Conservation (phyloP, 2,113 vertebrate genomes). For the Cyprinodon tularosa region DNA sequence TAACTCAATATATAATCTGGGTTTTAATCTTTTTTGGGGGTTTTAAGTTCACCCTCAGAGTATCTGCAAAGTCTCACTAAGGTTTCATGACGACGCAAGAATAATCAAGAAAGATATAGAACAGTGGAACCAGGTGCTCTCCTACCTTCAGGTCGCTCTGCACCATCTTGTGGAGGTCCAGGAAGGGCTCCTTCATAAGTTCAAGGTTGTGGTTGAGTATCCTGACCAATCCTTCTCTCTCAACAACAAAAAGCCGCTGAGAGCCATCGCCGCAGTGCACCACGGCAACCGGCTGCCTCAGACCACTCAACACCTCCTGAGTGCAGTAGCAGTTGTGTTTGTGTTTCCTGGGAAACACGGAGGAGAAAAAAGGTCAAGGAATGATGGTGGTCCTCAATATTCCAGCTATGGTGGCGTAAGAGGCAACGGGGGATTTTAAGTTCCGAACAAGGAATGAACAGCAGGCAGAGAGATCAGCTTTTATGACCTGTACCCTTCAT, state of each 20-base stretch:
- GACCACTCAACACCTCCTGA: slow-evolving; percentile 91
- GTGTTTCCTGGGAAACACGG: slow-evolving; percentile 89
- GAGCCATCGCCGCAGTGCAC: slow-evolving; percentile 93
- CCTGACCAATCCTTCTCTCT: slow-evolving; percentile 96
- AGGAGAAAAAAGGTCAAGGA: slow-evolving; percentile 64
- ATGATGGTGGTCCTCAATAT: slow-evolving; percentile 39
- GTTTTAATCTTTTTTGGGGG: too few species aligned
- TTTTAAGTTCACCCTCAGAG: too few species aligned
- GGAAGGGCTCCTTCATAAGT: slow-evolving; percentile 93
- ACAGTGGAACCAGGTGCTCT: slow-evolving; percentile 4
- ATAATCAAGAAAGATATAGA: slow-evolving; percentile 4
- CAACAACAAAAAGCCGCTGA: slow-evolving; percentile 94
- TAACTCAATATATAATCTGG: too few species aligned
- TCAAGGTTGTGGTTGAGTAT: slow-evolving; percentile 90
- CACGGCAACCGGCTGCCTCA: slow-evolving; percentile 90
- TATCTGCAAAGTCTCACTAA: too few species aligned
- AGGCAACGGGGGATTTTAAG: not conserved
- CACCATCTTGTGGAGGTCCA: slow-evolving; percentile 98
- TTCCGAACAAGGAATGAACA: slow-evolving; percentile 10
- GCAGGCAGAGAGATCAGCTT: not conserved
- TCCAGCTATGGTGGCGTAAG: slow-evolving; percentile 26
- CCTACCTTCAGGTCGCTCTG: slow-evolving; percentile 98
- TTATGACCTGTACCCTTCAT: not conserved
- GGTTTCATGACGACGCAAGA: not conserved
- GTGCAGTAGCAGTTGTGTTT: slow-evolving; percentile 98